Percentiles rank a stretch among this genome's conserved stretches.
Evolutionary conservation across 2,113 vertebrate species (phyloP).

Genomic region (Toxotes chatareus): DNA sequence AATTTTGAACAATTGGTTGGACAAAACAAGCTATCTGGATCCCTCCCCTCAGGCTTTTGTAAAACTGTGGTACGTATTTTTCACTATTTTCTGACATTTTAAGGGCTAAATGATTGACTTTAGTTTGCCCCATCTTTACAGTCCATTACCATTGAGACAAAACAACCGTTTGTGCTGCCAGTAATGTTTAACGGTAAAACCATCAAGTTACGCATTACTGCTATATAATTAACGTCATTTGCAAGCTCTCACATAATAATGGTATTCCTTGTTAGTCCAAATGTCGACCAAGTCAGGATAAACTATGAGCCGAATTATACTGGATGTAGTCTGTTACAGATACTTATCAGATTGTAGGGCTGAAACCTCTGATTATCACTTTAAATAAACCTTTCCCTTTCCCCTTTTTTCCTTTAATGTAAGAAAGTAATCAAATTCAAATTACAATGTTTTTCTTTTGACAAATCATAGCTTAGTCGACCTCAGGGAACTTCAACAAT

Average conservation of each 20-base stretch:
- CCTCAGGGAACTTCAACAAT: background rate
- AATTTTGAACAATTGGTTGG: too few relatives aligned
- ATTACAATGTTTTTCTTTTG: background rate
- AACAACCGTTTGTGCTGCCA: background rate
- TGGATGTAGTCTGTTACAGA: too few relatives aligned
- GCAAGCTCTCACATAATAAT: background rate
- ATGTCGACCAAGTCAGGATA: background rate
- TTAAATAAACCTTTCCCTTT: background rate
- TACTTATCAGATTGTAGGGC: background rate
- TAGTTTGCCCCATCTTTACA: background rate
- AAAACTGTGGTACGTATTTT: too few relatives aligned
- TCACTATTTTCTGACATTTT: too few relatives aligned
- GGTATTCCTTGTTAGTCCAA: background rate
- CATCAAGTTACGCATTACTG: background rate
- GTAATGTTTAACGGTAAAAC: background rate
- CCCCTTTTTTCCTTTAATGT: too few relatives aligned
- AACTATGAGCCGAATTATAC: background rate
- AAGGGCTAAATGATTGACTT: too few relatives aligned
- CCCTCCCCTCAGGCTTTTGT: too few relatives aligned
- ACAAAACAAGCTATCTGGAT: too few relatives aligned
- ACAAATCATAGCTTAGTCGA: background rate
- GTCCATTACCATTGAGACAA: background rate
- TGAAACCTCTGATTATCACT: background rate
- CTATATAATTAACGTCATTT: background rate
- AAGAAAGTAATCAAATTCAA: background rate